Evolutionary conservation across 1,140 invertebrate genomes (phyloP), one percentile per base, ranked within the genome.

Genomic region (Drosophila quadrilineata): DNA sequence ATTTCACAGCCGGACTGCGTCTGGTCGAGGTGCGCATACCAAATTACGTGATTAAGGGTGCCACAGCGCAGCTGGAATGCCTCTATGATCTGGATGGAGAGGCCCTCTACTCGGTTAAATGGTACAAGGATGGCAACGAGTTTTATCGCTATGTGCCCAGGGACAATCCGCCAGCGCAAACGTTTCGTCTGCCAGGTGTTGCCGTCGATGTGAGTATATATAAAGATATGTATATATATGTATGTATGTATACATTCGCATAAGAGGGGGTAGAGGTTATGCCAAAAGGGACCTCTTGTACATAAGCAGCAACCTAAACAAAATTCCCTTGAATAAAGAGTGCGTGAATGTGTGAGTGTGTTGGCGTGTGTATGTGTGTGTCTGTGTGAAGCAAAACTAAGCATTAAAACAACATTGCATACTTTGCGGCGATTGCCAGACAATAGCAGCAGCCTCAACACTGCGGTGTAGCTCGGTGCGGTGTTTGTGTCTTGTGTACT

Each of bases 91-190:
- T 94, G 82, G 93, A 94, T 70, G 91, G 90, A 1, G 93, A 94
- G 60, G 88, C 90, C 14, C 91, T 96, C 19, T 96, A 95, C 87
- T 94, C 94, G 3, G 94, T 95, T 52, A 95, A 95, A 90, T 96
- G 94, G 94, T 95, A 95, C 91, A 94, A 93, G 89, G 94, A 94
- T 67, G 92, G 92, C 57, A 92, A 94, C 72, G 95, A 95, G 90
- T 95, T 96, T 90, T 96, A 94, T 89, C 92, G 94, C 89, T 95
- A 93, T 90, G 93, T 95, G 40, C 94, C 95, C 1, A 90, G 93
- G 52, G 93, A 94, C 75, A 91, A 90, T 71, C 93, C 94, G 48
- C 92, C 93, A 10, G 92, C 91, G 26, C 90, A 93, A 75, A 90
- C 92, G 26, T 94, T 94, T 82, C 74, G 90, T 29, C 87, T 94